A percentile compares a stretch with the other conserved stretches of the same genome.
These are phyloP conservation scores for Himalopsyche tibetana DNA, from an alignment of 2,888 invertebrate species.

Conservation along the genomic window DNA sequence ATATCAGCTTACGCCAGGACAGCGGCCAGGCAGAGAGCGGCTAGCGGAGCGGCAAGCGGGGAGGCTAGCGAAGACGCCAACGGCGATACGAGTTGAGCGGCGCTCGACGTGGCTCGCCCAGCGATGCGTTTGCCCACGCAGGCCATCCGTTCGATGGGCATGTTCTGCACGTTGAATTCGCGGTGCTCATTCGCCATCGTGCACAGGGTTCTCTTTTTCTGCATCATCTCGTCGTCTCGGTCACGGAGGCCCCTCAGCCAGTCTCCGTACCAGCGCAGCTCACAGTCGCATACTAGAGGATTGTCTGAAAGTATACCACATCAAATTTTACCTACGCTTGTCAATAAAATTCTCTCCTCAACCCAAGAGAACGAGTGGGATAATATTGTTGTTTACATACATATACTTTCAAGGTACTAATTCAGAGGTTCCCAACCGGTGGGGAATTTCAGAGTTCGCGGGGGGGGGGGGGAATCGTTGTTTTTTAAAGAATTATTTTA, in stretches of 20 bases:
- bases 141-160: slow-evolving; percentile 90
- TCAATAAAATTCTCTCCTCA: no score
- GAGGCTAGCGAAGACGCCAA: slow-evolving; percentile 66
- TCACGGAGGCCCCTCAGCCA: slow-evolving; percentile 87
- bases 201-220: slow-evolving; percentile 90
- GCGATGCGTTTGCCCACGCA: slow-evolving; percentile 83
- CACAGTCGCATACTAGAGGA: slow-evolving; percentile 91
- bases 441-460: no score
- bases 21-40: slow-evolving; percentile 44
- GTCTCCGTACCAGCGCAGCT: slow-evolving; percentile 90
- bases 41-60: slow-evolving; percentile 44
- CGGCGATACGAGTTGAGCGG: slow-evolving; percentile 69
- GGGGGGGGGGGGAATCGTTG: no score
- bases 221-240: slow-evolving; percentile 92
- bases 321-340: no score
- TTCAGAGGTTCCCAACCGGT: no score
- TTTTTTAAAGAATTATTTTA: no score
- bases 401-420: no score
- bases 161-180: slow-evolving; percentile 88
- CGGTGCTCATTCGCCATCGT: slow-evolving; percentile 88
- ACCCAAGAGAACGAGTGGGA: no score
- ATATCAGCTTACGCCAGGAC: slow-evolving; percentile 18
- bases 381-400: no score
- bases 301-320: slow-evolving; percentile 80
- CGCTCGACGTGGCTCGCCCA: slow-evolving; percentile 68